phyloP scores from a whole-genome alignment of 64 coral and sea anemone genomes.

The Pocillopora damicornis region DNA sequence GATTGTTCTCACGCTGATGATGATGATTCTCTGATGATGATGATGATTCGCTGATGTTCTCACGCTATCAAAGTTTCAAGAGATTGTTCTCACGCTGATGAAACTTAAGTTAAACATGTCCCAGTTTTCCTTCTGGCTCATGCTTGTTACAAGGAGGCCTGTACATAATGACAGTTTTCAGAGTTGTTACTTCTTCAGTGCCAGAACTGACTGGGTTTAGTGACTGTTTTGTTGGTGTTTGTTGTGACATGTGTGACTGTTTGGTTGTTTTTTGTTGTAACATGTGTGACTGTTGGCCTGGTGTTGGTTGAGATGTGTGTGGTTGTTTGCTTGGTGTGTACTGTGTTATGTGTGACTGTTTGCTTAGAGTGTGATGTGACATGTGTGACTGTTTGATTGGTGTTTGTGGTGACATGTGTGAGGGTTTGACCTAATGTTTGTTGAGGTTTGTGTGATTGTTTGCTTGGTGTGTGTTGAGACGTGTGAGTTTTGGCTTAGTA shows the following conservation, averaged over 20 bases:
- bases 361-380: too few species aligned
- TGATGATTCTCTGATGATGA: too few species aligned
- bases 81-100: too few species aligned
- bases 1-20: too few species aligned
- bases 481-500: conserved; percentile 33
- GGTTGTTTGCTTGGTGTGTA: too few species aligned
- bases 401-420: too few species aligned
- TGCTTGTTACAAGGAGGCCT: conserved; percentile 39
- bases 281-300: neutral
- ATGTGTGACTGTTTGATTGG: too few species aligned
- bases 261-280: neutral
- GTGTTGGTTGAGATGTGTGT: too few species aligned
- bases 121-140: conserved; percentile 49
- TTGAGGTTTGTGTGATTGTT: neutral
- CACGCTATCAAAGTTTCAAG: too few species aligned
- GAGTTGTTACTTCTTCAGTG: conserved; percentile 16
- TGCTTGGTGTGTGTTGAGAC: conserved; percentile 33
- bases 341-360: too few species aligned
- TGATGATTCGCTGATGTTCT: too few species aligned
- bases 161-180: conserved; percentile 30
- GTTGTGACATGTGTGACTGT: neutral
- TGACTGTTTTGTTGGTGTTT: too few species aligned
- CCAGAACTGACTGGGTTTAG: conserved; percentile 13
- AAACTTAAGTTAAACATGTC: neutral
- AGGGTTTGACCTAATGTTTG: neutral